Base-by-base conservation (phyloP, 2,888 invertebrate genomes). In the Caenorhabditis plicata region DNA sequence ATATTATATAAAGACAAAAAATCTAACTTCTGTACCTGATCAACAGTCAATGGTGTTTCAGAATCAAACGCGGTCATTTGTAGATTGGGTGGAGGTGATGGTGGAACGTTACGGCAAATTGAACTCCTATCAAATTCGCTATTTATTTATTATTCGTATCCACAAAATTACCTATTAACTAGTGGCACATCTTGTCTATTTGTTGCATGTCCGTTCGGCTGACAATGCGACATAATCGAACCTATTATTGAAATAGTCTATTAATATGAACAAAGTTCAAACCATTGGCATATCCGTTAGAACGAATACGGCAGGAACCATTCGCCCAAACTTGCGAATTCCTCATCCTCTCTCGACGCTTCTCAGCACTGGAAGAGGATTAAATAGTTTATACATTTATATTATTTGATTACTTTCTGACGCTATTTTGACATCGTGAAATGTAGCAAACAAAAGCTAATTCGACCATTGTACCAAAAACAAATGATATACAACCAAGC, bases 391-490 rank as follows among this genome's bases (percentile, higher is more conserved):
- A 13, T 27, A 45, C 32, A 31, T 32, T 29, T 43, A n/a, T 35
- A 32, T 31, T 15, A n/a, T 41, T 25, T 20, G 11, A 20, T 64
- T 43, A 68, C 68, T 57, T 68, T 52, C 68, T 44, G 19, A 61
- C 62, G 38, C 64, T 65, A 22, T 71, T 63, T 60, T 77, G 73
- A 55, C 74, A 78, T 40, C 78, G 64, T n/a, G 71, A 71, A 38
- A 80, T 75, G 64, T 77, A 81, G 49, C 80, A 80, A 35, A 80
- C 80, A 53, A 80, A 66, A n/a, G 80, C 80, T 44, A 80, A 56
- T 52, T 80, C 80, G 35, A 80, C 74, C 79, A 80, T 81, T 15
- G 80, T 80, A 39, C 73, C 75, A 63, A 80, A 80, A 17, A 80
- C 80, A 57, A 80, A 80, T 5, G 73, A 72, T 25, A 80, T 80